Percentiles rank a stretch among this genome's conserved stretches.
phyloP scores from a whole-genome alignment of 2,888 invertebrate species.

The Pycnomerus fuliginosus region DNA sequence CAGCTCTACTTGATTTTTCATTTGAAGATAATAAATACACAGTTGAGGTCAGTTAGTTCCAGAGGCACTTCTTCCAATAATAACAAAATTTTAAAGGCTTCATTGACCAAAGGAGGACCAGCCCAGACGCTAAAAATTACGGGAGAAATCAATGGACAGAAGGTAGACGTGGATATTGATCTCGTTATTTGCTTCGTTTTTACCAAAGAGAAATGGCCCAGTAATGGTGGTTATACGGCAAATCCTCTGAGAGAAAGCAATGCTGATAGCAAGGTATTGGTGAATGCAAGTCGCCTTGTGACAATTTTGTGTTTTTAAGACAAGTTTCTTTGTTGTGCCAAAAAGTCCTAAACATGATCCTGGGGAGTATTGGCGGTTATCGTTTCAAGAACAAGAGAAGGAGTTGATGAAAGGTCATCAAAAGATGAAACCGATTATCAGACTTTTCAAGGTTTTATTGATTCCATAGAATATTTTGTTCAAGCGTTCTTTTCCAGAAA shows the following conservation, averaged over 20 bases:
- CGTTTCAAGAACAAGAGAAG: conserved; percentile 51
- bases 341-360: conserved; percentile 36
- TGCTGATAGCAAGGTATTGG: no score
- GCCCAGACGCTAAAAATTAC: conserved; percentile 57
- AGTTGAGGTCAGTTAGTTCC: conserved; percentile 23
- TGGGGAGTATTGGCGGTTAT: conserved; percentile 46
- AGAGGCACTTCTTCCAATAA: conserved; percentile 11
- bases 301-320: background rate
- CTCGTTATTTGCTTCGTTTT: conserved; percentile 56
- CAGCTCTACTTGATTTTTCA: no score
- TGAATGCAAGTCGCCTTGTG: background rate
- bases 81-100: conserved; percentile 35
- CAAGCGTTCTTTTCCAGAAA: conserved; percentile 45
- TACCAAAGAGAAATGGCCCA: conserved; percentile 46
- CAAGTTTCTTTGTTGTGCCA: conserved; percentile 46
- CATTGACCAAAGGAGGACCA: conserved; percentile 55
- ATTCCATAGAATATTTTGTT: background rate
- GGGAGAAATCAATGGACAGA: conserved; percentile 24
- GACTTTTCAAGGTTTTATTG: conserved; percentile 9
- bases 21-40: conserved; percentile 12
- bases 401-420: conserved; percentile 34
- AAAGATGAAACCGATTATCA: conserved; percentile 14
- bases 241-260: background rate
- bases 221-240: background rate
- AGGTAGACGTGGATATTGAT: conserved; percentile 55